A percentile compares a stretch with the other conserved stretches of the same genome.
Conservation (phyloP, 2,113 vertebrate genomes). For the Pedetes capensis region DNA sequence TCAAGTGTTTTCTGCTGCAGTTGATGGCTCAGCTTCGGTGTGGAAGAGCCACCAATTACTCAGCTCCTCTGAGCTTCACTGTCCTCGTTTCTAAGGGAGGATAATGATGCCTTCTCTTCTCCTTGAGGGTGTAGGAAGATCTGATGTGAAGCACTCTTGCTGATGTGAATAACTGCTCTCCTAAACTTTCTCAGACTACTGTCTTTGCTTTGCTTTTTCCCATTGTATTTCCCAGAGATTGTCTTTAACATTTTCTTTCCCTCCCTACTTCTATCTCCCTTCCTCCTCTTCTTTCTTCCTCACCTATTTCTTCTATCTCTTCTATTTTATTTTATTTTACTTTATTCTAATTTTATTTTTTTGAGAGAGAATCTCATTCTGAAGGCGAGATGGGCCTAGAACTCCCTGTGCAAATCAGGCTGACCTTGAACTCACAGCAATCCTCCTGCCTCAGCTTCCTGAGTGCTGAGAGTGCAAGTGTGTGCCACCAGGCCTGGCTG, state of each 20-base stretch:
- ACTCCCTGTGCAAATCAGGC: too few relatives aligned
- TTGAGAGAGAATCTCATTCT: too few relatives aligned
- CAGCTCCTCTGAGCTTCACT: not conserved
- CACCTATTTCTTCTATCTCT: too few relatives aligned
- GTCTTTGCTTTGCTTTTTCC: not conserved
- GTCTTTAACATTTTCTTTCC: not conserved
- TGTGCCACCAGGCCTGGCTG: too few relatives aligned
- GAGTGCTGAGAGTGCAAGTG: too few relatives aligned
- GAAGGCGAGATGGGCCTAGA: too few relatives aligned
- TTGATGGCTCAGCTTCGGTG: constrained; percentile 79
- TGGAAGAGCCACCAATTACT: constrained; percentile 74
- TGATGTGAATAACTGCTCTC: not conserved
- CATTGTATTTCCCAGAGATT: not conserved
- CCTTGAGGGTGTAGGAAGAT: not conserved
- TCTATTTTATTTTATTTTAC: not conserved
- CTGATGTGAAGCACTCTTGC: not conserved
- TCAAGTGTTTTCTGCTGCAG: constrained; percentile 81
- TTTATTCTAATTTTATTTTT: too few relatives aligned
- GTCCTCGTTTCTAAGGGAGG: not conserved
- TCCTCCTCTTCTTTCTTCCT: not conserved
- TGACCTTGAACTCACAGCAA: too few relatives aligned
- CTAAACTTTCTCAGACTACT: not conserved
- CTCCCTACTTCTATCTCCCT: not conserved
- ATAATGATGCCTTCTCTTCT: not conserved
- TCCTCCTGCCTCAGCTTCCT: too few relatives aligned